Base-by-base conservation (phyloP, 2,888 invertebrate genomes). In the Leptinotarsa haldemani region DNA sequence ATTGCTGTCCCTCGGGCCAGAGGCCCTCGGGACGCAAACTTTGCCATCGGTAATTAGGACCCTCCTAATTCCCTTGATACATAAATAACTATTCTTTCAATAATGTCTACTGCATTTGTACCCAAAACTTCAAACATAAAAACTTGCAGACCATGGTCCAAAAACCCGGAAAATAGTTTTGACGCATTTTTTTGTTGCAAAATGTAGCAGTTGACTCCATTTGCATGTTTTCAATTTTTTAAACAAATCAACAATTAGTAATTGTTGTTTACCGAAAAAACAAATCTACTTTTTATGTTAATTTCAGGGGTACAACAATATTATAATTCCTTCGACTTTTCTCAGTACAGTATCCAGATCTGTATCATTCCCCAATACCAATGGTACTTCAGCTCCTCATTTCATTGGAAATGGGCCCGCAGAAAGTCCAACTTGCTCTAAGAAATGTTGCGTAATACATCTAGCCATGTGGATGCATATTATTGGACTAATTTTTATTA, bases 291-390 rank as follows among this genome's bases (percentile, higher is more conserved):
- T 15, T 56, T 56, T 22, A 12, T 56, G 20, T 56, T 20, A 4
- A 68, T 83, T 83, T 46, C 69, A 84, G 84, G 80, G 82, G 47
- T 75, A 79, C 40, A 78, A 80, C 25, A 81, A 81, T 72, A 77
- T 83, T 18, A 82, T 78, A 46, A 81, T 84, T 65, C 84, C 85
- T 12, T 82, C 85, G 16, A 84, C 84, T 46, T 87, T 89, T 22
- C 81, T 90, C 22, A 87, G 88, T 73, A 90, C 90, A 30, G 89
- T 90, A 13, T 90, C 90, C 12, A 86, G 89, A 58, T 80, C 89
- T 70, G 89, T 90, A 20, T 89, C 89, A 1, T 88, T 88, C n/a
- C 86, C 88, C 46, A 88, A 88, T 76, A 76, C 82, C 4, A 76
- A 47, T 47, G 71, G 56, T 52, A 73, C 72, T 73, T 65, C 76